Evolutionary conservation across 2,888 invertebrate species (phyloP).

Genomic region (Archaeoteleia sp.): DNA sequence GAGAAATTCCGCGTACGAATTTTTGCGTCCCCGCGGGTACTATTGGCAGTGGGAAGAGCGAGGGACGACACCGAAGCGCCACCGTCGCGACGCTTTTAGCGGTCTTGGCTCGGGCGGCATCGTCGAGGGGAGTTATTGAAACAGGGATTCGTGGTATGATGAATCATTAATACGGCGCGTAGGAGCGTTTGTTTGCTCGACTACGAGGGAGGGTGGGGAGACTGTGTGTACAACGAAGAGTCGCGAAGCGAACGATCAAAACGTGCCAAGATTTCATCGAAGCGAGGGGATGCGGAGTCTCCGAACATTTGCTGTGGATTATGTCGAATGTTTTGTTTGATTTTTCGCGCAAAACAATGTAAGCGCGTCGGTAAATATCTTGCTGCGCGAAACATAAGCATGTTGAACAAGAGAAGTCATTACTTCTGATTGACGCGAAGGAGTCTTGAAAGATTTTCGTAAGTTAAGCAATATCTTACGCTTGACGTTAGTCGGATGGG

Average conservation of each 20-base stretch:
- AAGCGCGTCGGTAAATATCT: too few species aligned
- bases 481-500: too few species aligned
- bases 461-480: too few species aligned
- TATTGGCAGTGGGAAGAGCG: constrained; percentile 17
- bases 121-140: constrained; percentile 36
- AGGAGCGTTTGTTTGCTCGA: constrained; percentile 41
- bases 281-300: not conserved
- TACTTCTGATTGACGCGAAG: too few species aligned
- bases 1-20: constrained; percentile 44
- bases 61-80: constrained; percentile 14
- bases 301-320: too few species aligned
- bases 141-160: constrained; percentile 40
- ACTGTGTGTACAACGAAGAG: constrained; percentile 52
- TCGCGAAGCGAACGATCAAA: constrained; percentile 44
- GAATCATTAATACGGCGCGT: constrained; percentile 54
- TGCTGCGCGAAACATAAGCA: too few species aligned
- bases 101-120: constrained; percentile 30
- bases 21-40: constrained; percentile 43
- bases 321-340: too few species aligned
- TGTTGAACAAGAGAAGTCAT: too few species aligned
- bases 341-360: too few species aligned
- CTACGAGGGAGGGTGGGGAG: constrained; percentile 28
- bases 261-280: not conserved
- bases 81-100: constrained; percentile 45
- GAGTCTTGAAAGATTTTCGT: too few species aligned